Conservation (phyloP, 2,113 vertebrate genomes). For the Sula dactylatra region DNA sequence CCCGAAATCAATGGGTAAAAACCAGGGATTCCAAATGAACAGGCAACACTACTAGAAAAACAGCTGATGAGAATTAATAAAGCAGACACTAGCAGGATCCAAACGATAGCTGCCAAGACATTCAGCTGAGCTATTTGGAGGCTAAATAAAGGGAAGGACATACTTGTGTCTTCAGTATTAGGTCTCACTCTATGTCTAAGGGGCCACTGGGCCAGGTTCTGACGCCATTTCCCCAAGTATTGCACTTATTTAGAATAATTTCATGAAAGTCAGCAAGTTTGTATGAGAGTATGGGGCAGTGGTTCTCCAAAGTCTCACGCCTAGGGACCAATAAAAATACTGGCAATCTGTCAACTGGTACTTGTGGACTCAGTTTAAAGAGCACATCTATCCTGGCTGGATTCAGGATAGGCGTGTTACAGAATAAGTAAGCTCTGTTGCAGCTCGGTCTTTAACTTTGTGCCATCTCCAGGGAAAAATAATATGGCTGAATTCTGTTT, state of each 20-base stretch:
- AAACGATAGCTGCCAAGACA: background rate
- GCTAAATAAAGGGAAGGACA: background rate
- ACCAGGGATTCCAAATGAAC: background rate
- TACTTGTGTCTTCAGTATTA: background rate
- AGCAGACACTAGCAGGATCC: background rate
- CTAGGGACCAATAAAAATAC: background rate
- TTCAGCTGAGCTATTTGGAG: background rate
- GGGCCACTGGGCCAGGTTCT: background rate
- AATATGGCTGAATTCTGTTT: background rate
- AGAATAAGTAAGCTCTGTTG: background rate
- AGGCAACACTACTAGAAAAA: background rate
- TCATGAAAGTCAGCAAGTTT: background rate
- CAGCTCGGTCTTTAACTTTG: background rate
- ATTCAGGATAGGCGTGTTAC: background rate
- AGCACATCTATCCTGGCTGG: background rate
- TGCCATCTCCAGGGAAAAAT: background rate
- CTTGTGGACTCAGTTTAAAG: background rate
- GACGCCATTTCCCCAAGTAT: background rate
- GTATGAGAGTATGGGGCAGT: background rate
- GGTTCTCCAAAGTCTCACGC: background rate
- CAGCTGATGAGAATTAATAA: constrained; percentile 14
- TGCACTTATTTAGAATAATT: background rate
- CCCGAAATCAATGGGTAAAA: background rate
- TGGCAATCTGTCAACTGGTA: background rate
- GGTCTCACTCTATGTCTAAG: background rate